A percentile compares a stretch with the other conserved stretches of the same genome.
Conservation (phyloP, 2,797 vertebrate genomes). For the Geotrypetes seraphini region DNA sequence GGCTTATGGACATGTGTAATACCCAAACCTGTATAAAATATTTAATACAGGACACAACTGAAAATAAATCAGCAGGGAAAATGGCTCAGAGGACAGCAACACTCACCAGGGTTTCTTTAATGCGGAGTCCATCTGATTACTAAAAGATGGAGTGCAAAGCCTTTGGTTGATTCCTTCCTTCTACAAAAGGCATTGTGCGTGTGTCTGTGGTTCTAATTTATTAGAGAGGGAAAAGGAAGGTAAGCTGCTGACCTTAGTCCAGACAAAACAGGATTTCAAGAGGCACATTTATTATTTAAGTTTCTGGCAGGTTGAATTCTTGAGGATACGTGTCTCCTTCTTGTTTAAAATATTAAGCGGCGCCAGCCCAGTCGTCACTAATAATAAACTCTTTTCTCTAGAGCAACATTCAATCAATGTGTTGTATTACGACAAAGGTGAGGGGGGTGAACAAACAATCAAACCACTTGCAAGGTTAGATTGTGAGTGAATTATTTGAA, state of each 20-base stretch:
- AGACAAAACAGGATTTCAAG: neutral
- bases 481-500: too few species aligned
- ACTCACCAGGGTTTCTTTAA: too few species aligned
- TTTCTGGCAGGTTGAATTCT: neutral
- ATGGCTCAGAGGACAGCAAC: too few species aligned
- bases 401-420: neutral
- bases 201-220: constrained; percentile 21
- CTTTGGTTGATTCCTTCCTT: constrained; percentile 15
- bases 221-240: constrained; percentile 10
- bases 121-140: too few species aligned
- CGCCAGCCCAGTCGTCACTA: neutral
- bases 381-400: neutral
- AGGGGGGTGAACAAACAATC: too few species aligned
- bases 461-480: too few species aligned
- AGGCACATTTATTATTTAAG: neutral
- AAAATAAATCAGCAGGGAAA: too few species aligned
- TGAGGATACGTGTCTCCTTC: neutral
- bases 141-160: neutral
- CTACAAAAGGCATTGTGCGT: constrained; percentile 9
- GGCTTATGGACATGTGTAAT: too few species aligned
- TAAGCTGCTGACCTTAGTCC: constrained; percentile 9
- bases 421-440: too few species aligned
- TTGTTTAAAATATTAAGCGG: neutral
- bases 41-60: too few species aligned
- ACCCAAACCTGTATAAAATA: too few species aligned